These are phyloP conservation scores for Lucifuga dentata DNA, from an alignment of 2,113 vertebrate genomes.

Conservation along the genomic window DNA sequence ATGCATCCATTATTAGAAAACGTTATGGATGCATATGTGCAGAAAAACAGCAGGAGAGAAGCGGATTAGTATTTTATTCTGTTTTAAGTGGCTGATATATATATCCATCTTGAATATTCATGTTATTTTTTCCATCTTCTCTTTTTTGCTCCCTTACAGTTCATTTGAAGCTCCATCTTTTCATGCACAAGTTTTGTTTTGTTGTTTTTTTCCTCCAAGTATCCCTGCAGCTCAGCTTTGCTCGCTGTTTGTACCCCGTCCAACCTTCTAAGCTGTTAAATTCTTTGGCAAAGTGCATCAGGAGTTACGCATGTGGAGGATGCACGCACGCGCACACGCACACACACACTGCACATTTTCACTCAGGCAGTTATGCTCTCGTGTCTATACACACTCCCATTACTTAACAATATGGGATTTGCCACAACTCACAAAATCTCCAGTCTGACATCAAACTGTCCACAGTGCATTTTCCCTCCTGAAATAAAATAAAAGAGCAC, in stretches of 20 bases:
- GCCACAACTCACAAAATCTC: constrained; percentile 43
- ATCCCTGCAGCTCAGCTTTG: constrained; percentile 25
- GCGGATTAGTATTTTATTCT: constrained; percentile 56
- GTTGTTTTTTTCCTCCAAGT: constrained; percentile 19
- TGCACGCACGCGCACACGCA: constrained; percentile 24
- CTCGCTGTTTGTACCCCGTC: constrained; percentile 44
- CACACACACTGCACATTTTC: constrained; percentile 3
- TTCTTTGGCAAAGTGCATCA: constrained; percentile 43
- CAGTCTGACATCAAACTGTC: constrained; percentile 52
- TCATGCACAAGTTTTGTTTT: constrained; percentile 24
- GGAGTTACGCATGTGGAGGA: constrained; percentile 42
- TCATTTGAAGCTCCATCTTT: constrained; percentile 2
- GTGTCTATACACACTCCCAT: constrained; percentile 6
- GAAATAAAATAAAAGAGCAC: constrained; percentile 15
- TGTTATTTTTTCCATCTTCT: not conserved
- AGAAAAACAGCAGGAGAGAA: not conserved
- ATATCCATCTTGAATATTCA: constrained; percentile 50
- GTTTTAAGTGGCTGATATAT: constrained; percentile 36
- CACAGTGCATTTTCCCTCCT: constrained; percentile 47
- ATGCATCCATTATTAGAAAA: constrained; percentile 30
- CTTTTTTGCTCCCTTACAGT: not conserved
- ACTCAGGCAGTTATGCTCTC: constrained; percentile 27
- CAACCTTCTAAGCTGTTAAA: constrained; percentile 51
- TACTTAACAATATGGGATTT: constrained; percentile 30
- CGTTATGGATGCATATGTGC: too few species aligned